phyloP scores from a whole-genome alignment of 2,113 vertebrate genomes.

The Deroptyus accipitrinus region DNA sequence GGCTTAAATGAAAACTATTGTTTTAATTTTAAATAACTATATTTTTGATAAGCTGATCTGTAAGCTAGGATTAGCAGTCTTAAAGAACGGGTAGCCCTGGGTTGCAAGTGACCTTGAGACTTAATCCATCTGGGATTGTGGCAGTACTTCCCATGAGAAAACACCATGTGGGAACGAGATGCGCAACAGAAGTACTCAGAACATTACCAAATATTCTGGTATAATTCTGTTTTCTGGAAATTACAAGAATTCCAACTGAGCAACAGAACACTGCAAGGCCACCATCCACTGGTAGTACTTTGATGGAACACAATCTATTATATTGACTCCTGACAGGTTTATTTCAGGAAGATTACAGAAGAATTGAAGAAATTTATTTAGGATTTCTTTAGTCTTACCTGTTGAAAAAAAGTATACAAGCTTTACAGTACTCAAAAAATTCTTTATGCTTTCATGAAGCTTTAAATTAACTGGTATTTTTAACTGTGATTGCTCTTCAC shows the following conservation, averaged over 20 bases:
- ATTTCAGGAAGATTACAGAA: background rate
- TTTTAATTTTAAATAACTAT: conserved; percentile 59
- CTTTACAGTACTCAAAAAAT: conserved; percentile 92
- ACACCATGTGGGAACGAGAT: background rate
- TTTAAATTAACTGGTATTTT: conserved; percentile 84
- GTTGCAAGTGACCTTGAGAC: conserved; percentile 3
- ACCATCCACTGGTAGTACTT: background rate
- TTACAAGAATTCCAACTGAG: background rate
- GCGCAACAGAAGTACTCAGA: background rate
- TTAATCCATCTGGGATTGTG: conserved; percentile 35
- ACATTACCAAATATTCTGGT: background rate
- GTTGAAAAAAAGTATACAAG: conserved; percentile 90
- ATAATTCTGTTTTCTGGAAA: background rate
- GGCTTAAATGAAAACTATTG: conserved; percentile 26
- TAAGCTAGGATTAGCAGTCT: conserved; percentile 33
- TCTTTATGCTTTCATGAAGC: conserved; percentile 93
- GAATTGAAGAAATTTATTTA: background rate
- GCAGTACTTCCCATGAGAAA: background rate
- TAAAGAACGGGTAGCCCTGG: conserved; percentile 24
- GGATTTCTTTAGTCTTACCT: conserved; percentile 75
- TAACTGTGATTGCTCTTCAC: conserved; percentile 81
- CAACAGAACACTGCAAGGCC: background rate
- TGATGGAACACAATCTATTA: background rate
- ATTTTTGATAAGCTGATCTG: conserved; percentile 50
- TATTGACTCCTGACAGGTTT: background rate